Conservation (phyloP, 2,888 invertebrate species). For the Trichacis sp. region DNA sequence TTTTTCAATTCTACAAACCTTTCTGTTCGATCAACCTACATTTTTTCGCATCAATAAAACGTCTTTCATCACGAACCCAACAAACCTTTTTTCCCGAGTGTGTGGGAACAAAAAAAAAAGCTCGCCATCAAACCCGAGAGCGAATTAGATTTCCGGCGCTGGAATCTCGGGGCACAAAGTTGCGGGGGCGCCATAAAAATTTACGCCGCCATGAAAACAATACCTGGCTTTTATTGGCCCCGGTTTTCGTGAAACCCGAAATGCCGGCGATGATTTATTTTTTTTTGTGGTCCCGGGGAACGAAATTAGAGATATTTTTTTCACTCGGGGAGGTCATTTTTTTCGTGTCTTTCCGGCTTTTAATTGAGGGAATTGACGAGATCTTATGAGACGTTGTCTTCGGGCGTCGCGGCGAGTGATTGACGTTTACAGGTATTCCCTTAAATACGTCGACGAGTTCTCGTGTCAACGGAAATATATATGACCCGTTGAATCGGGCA, state of each 20-base stretch:
- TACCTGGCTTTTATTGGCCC: slow-evolving; percentile 60
- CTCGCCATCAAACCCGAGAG: no score
- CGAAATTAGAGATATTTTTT: neutral
- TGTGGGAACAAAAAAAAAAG: neutral
- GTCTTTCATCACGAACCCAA: no score
- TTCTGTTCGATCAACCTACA: no score
- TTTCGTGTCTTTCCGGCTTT: neutral
- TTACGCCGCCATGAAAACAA: slow-evolving; percentile 62
- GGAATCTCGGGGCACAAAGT: slow-evolving; percentile 54
- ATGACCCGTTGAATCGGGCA: slow-evolving; percentile 58
- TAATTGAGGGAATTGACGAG: neutral
- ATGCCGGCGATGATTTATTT: neutral
- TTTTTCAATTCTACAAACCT: no score
- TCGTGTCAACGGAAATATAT: slow-evolving; percentile 57
- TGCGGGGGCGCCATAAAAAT: slow-evolving; percentile 58
- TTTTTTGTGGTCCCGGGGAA: neutral
- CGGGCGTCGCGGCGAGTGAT: slow-evolving; percentile 33
- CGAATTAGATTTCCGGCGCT: slow-evolving; percentile 53
- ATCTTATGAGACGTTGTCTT: slow-evolving; percentile 24
- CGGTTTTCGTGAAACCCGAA: slow-evolving; percentile 16
- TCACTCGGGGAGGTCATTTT: neutral
- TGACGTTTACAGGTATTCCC: slow-evolving; percentile 43
- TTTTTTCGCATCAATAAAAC: no score
- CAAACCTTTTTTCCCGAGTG: no score
- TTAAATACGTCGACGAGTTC: slow-evolving; percentile 58